A percentile compares a stretch with the other conserved stretches of the same genome.
These are phyloP conservation scores for Lymantria dispar DNA, from an alignment of 2,888 invertebrate species.

Conservation along the genomic window DNA sequence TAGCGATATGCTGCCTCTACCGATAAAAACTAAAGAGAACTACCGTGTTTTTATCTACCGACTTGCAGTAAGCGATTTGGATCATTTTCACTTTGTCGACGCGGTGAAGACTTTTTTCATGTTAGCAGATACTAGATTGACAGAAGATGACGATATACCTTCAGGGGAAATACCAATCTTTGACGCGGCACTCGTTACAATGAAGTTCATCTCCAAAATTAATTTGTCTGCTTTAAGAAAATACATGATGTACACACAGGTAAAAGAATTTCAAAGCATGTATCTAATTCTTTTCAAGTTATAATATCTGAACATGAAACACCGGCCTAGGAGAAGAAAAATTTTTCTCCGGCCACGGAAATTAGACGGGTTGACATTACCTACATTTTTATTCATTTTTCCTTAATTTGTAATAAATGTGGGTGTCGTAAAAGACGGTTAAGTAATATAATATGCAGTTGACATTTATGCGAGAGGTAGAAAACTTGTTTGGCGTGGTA, in stretches of 20 bases:
- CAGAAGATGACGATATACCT: slow-evolving; percentile 82
- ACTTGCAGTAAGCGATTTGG: slow-evolving; percentile 83
- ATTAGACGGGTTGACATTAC: too few species aligned
- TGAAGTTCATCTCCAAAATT: slow-evolving; percentile 85
- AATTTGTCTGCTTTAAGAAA: slow-evolving; percentile 84
- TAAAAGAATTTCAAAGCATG: too few species aligned
- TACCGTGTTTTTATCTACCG: slow-evolving; percentile 86
- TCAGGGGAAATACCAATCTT: slow-evolving; percentile 88
- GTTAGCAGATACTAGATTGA: slow-evolving; percentile 86
- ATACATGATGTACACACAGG: slow-evolving; percentile 88
- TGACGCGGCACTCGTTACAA: slow-evolving; percentile 84
- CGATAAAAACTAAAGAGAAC: slow-evolving; percentile 85
- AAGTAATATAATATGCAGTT: too few species aligned
- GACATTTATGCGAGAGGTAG: too few species aligned
- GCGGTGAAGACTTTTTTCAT: slow-evolving; percentile 87
- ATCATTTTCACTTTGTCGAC: slow-evolving; percentile 85
- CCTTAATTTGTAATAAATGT: too few species aligned
- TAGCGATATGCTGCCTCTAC: slow-evolving; percentile 87
- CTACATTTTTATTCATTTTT: too few species aligned
- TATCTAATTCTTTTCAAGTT: too few species aligned
- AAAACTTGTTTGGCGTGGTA: too few species aligned
- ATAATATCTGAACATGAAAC: too few species aligned
- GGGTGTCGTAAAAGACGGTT: too few species aligned
- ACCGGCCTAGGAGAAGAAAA: too few species aligned
- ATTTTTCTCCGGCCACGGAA: too few species aligned